Base-by-base conservation (phyloP, 2,888 invertebrate species). In the Pilophorus perplexus region DNA sequence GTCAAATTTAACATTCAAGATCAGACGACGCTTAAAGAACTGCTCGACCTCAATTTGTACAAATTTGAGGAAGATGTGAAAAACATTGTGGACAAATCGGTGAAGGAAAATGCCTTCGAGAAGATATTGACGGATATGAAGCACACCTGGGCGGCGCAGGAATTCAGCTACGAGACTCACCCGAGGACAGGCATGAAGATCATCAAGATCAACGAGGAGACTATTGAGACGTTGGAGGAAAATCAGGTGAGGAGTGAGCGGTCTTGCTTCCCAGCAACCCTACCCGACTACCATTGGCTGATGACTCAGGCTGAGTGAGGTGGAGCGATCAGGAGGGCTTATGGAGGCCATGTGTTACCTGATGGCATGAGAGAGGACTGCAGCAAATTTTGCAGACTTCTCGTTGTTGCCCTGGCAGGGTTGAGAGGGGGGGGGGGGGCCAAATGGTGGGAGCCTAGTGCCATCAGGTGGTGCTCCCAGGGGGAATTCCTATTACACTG, bases 31-130 rank as follows among this genome's bases (percentile, higher is more conserved):
- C 78, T 97, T 59, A 87, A 90, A 20, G 93, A 95, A 76, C 81
- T 97, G 54, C 79, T 96, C 65, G 89, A 88, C 4, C 80, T 97
- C 20, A 88, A 93, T 74, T 82, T 97, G 1, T 94, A 97, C 77
- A 88, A 93, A 74, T 96, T 83, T 75, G 96, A 96, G 79, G 96
- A 96, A 71, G 95, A 96, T 76, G 74, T 94, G 0, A 91, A 93
- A 75, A 90, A 89, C 71, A 94, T 94, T 72, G 96, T 96, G 0
- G 96, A 96, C 75, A 94, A 94, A 77, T 92, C 95, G 0, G 93
- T 94, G 0, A 96, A 96, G 76, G 97, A 96, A 80, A 88, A 90
- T 83, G 88, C 86, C n/a, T 96, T 96, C 93, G 96, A 96, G 76
- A 95, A 95, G 77, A 85, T 88, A 0, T 81, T 97, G 8, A 87